Evolutionary conservation across 2,113 vertebrate genomes (phyloP).

Genomic region (Syngnathoides biaculeatus): DNA sequence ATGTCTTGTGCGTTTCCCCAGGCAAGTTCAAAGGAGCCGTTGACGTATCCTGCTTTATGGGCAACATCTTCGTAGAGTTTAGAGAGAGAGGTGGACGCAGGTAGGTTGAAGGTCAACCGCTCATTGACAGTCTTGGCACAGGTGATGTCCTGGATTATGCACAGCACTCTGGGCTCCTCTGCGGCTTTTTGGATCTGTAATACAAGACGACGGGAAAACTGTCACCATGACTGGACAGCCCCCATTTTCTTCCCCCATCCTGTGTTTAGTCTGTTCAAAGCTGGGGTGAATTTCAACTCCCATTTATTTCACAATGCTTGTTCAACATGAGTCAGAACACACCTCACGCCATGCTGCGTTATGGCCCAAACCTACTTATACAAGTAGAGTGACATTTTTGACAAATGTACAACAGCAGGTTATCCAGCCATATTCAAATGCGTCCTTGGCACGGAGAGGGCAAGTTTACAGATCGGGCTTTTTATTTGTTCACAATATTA

Average conservation of each 20-base stretch:
- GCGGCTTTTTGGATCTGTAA: constrained; percentile 94
- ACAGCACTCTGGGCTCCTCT: constrained; percentile 93
- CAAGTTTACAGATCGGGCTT: no score
- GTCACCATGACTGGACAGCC: background rate
- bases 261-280: background rate
- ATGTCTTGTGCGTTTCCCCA: constrained; percentile 77
- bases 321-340: constrained; percentile 1
- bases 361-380: constrained; percentile 9
- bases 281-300: background rate
- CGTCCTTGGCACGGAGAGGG: background rate
- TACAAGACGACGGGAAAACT: background rate
- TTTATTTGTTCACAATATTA: no score
- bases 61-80: constrained; percentile 89
- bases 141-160: constrained; percentile 96
- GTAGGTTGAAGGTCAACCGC: constrained; percentile 89
- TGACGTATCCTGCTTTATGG: constrained; percentile 89
- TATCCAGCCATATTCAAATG: background rate
- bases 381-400: background rate
- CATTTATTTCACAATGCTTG: background rate
- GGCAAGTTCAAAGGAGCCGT: constrained; percentile 85
- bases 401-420: background rate
- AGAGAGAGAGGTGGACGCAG: constrained; percentile 86
- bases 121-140: constrained; percentile 87
- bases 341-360: constrained; percentile 16
- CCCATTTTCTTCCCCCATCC: background rate